phyloP scores from a whole-genome alignment of 1,140 invertebrate species.

The Panagrolaimus sp. region DNA sequence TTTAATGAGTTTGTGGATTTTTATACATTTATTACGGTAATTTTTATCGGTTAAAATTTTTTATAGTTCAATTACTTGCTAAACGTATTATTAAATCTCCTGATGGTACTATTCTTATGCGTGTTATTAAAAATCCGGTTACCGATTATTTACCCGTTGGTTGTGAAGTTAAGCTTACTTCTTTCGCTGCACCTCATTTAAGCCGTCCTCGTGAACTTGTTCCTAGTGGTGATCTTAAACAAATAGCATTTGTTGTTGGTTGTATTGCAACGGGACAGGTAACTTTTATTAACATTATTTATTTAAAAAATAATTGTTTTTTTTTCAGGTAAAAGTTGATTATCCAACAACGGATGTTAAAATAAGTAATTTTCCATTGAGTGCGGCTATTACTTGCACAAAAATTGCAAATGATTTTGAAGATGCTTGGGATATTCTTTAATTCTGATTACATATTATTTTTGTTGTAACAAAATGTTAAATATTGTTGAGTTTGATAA shows the following conservation, averaged over 20 bases:
- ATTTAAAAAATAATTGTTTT: background rate
- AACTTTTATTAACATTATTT: slow-evolving; percentile 43
- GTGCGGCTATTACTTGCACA: slow-evolving; percentile 86
- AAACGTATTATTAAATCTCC: slow-evolving; percentile 5
- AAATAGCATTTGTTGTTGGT: slow-evolving; percentile 77
- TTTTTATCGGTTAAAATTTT: slow-evolving; percentile 29
- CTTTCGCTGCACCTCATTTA: slow-evolving; percentile 75
- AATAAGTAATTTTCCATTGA: slow-evolving; percentile 90
- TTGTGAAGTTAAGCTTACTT: slow-evolving; percentile 80
- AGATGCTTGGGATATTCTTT: slow-evolving; percentile 77
- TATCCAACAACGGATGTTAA: slow-evolving; percentile 84
- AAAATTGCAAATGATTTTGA: slow-evolving; percentile 96
- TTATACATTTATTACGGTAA: slow-evolving; percentile 20
- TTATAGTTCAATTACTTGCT: slow-evolving; percentile 83
- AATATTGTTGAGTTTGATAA: no score
- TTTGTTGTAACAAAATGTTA: slow-evolving; percentile 1
- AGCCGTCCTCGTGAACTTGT: slow-evolving; percentile 74
- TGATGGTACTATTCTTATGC: slow-evolving; percentile 74
- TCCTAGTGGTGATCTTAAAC: slow-evolving; percentile 52
- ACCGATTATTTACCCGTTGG: slow-evolving; percentile 90
- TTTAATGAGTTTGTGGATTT: slow-evolving; percentile 75
- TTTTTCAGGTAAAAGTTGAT: slow-evolving; percentile 70
- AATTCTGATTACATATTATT: slow-evolving; percentile 5
- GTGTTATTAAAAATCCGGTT: slow-evolving; percentile 92
- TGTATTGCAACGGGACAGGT: slow-evolving; percentile 93